Evolutionary conservation across 2,888 invertebrate species (phyloP).

Genomic region (Dioctria linearis): DNA sequence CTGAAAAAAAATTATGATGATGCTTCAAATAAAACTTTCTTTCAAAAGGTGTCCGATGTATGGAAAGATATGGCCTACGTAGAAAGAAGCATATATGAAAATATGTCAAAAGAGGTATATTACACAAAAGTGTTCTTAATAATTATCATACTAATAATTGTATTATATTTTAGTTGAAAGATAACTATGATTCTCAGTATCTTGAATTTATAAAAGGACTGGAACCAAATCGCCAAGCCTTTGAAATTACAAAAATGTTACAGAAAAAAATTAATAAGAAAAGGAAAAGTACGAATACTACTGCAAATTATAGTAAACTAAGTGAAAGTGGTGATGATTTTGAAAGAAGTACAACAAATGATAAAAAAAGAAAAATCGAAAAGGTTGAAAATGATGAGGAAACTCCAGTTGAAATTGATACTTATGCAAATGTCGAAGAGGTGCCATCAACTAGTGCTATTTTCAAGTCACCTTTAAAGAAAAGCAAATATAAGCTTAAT

Average conservation of each 20-base stretch:
- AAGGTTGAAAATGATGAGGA: neutral
- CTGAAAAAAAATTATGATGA: neutral
- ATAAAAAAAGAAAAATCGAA: neutral
- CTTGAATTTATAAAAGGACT: neutral
- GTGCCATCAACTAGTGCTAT: neutral
- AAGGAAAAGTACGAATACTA: neutral
- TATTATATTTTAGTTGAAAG: slow-evolving; percentile 8
- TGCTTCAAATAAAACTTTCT: neutral
- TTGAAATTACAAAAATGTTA: neutral
- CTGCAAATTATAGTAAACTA: neutral
- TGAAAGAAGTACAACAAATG: neutral
- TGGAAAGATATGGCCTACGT: neutral
- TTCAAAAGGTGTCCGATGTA: neutral
- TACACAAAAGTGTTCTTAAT: neutral
- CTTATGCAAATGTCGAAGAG: neutral
- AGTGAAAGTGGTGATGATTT: neutral
- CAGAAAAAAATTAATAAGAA: neutral
- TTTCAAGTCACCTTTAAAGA: neutral
- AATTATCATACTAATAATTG: neutral
- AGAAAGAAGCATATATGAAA: neutral
- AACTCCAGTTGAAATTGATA: neutral
- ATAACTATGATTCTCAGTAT: neutral
- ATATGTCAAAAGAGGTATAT: neutral
- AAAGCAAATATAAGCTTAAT: neutral
- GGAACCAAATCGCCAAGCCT: neutral